Evolutionary conservation across 1,140 invertebrate genomes (phyloP), one percentile per base, ranked within the genome.

Genomic region (Melipona quadrifasciata): DNA sequence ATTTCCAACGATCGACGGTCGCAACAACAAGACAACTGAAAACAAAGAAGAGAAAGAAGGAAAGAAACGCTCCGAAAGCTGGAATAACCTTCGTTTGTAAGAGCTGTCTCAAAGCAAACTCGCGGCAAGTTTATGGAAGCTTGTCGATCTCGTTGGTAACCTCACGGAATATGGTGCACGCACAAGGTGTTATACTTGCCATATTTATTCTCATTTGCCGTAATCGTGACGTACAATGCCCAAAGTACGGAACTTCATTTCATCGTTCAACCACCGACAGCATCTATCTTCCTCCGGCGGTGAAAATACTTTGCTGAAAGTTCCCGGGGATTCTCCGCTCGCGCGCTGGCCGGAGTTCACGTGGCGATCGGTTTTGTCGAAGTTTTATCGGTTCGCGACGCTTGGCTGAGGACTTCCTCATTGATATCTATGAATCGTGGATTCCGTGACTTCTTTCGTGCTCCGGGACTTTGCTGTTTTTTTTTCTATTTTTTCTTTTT

Each of bases 111-210:
- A 47, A 53, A 21, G 24, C 24, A 16, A 72, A 72, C 39, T 47
- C 8, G 8, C 27, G 11, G 51, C 72, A 19, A 21, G 17, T 31
- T 6, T 27, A 21, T 55, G n/a, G 31, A 73, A 53, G 12, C 10
- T 34, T 21, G 39, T 51, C 70, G 34, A 72, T 16, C 17, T 5
- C 17, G 2, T 21, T 2, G 11, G 2, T 21, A 31, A 17, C 31
- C 11, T 67, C 19, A 61, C 19, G 21, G 11, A 21, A 1, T 1
- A 19, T 19, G 16, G 17, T 10, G 34, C 47, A n/a, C 34, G 5
- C n/a, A 21, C 57, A 14, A n/a, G n/a, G n/a, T 34, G 0, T 34
- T 79, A 71, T 84, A 84, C 82, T 84, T 79, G 82, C 82, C 82
- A 79, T 79, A 71, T 78, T 84, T 71, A 24, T 58, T 51, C 27